Evolutionary conservation across 2,797 vertebrate species (phyloP).

Genomic region (Phrynocephalus forsythii): DNA sequence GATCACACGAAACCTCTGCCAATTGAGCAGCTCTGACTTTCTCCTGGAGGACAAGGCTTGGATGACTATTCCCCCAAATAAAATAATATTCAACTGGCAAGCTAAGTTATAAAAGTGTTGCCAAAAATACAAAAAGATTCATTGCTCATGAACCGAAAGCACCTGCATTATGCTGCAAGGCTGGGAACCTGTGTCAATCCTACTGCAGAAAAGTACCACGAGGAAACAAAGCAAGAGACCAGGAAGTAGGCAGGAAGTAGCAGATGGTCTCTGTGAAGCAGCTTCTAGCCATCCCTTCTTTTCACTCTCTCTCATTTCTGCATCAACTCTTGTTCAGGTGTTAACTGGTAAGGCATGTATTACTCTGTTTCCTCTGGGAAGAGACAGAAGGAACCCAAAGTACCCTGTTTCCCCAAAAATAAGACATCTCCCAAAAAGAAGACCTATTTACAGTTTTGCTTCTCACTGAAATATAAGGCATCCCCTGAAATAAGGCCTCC

Average conservation of each 20-base stretch:
- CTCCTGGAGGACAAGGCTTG: slow-evolving; percentile 18
- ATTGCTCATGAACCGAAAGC: neutral
- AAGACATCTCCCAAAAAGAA: too few relatives aligned
- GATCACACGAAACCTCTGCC: slow-evolving; percentile 24
- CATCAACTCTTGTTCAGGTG: too few relatives aligned
- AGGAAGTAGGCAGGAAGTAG: neutral
- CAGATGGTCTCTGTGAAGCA: neutral
- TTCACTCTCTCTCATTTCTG: too few relatives aligned
- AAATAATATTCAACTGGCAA: slow-evolving; percentile 23
- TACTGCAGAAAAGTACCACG: neutral
- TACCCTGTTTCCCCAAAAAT: too few relatives aligned
- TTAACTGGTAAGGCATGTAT: too few relatives aligned
- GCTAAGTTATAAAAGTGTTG: slow-evolving; percentile 8
- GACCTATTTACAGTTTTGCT: too few relatives aligned
- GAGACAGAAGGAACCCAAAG: neutral
- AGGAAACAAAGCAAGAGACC: neutral
- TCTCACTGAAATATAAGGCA: too few relatives aligned
- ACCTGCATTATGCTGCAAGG: neutral
- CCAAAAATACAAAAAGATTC: slow-evolving; percentile 19
- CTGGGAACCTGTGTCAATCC: neutral
- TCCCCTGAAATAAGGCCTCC: too few relatives aligned
- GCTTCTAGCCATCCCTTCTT: neutral
- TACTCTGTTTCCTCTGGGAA: too few relatives aligned
- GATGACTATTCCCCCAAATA: neutral
- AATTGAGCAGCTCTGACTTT: slow-evolving; percentile 25